These are phyloP conservation scores for Drosophila takahashii DNA, from an alignment of 1,140 invertebrate species.

Conservation along the genomic window DNA sequence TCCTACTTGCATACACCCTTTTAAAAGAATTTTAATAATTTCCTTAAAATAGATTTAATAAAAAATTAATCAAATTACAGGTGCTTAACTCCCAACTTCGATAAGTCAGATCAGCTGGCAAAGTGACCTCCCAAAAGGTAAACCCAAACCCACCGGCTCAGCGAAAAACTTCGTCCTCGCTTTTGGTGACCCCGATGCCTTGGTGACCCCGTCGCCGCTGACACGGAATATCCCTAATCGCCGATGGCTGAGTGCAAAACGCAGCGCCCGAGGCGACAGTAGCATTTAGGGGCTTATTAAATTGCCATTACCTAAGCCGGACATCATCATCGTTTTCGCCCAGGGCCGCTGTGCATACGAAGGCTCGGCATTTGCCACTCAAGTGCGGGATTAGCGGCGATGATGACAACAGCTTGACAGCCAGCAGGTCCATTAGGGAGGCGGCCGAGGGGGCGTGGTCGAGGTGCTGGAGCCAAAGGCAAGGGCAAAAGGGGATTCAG, in stretches of 20 bases:
- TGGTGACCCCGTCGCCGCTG: constrained; percentile 13
- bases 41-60: not conserved
- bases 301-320: constrained; percentile 81
- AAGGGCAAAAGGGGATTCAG: constrained; percentile 4
- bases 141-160: not conserved
- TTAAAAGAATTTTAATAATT: too few species aligned
- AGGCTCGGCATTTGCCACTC: constrained; percentile 72
- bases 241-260: constrained; percentile 44
- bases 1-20: too few species aligned
- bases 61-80: not conserved
- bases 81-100: not conserved
- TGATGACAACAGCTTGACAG: constrained; percentile 80
- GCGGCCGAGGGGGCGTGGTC: constrained; percentile 5
- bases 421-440: constrained; percentile 66
- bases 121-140: constrained; percentile 9
- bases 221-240: constrained; percentile 49
- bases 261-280: constrained; percentile 38
- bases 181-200: constrained; percentile 18
- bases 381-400: constrained; percentile 79
- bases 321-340: constrained; percentile 54
- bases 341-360: constrained; percentile 24
- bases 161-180: constrained; percentile 8
- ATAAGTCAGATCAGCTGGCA: not conserved
- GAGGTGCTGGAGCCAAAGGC: not conserved
- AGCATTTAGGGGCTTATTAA: constrained; percentile 75